Conservation (phyloP, 2,797 vertebrate species). For the Acanthurus lineatus region DNA sequence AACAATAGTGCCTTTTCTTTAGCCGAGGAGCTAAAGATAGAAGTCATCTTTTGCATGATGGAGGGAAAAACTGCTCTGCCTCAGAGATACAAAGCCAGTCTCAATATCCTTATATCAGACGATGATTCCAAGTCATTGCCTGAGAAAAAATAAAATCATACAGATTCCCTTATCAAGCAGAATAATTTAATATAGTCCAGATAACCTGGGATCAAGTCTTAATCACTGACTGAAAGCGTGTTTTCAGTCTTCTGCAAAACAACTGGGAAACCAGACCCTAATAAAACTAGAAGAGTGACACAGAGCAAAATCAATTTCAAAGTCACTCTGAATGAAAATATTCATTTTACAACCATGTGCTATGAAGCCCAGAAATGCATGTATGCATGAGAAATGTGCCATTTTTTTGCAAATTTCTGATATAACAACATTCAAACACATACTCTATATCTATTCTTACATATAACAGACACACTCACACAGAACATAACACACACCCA, state of each 20-base stretch:
- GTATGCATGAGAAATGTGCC: conserved; percentile 35
- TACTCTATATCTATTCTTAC: conserved; percentile 19
- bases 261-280: conserved; percentile 48
- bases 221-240: conserved; percentile 50
- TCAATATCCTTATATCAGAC: conserved; percentile 18
- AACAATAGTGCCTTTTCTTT: conserved; percentile 41
- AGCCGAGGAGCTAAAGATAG: conserved; percentile 57
- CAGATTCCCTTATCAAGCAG: conserved; percentile 46
- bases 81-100: conserved; percentile 38
- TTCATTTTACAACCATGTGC: conserved; percentile 52
- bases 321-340: conserved; percentile 63
- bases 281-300: conserved; percentile 51
- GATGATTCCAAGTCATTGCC: conserved; percentile 45
- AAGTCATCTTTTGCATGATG: conserved; percentile 47
- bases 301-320: conserved; percentile 59
- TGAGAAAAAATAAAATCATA: conserved; percentile 31
- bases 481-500: not conserved
- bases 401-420: conserved; percentile 35
- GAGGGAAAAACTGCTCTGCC: conserved; percentile 38
- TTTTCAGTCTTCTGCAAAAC: conserved; percentile 48
- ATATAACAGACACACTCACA: conserved; percentile 10
- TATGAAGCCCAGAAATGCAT: conserved; percentile 46
- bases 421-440: conserved; percentile 29
- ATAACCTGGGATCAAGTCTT: conserved; percentile 58
- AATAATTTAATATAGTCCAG: conserved; percentile 58